Percentiles rank a stretch among this genome's conserved stretches.
Evolutionary conservation across 1,140 invertebrate species (phyloP).

Genomic region (Pseudomyrmex gracilis): DNA sequence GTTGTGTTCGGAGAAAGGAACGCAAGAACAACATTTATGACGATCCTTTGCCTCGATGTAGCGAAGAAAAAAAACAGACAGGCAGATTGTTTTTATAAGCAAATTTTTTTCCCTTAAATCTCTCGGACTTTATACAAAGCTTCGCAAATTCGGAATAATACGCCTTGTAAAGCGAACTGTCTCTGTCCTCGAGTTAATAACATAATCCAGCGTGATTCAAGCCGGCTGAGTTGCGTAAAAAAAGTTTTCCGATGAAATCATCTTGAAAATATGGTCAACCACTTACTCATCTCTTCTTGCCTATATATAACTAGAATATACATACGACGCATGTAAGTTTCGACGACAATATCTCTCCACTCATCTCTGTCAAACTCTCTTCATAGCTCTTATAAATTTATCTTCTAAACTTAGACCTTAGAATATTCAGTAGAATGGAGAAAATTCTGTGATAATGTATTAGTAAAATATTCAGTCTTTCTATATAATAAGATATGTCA

Average conservation of each 20-base stretch:
- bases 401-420: background rate
- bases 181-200: conserved; percentile 29
- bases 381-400: background rate
- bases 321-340: background rate
- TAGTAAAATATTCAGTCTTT: too few species aligned
- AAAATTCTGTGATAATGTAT: too few species aligned
- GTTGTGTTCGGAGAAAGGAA: conserved; percentile 52
- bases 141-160: conserved; percentile 52
- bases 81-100: conserved; percentile 62
- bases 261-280: background rate
- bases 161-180: conserved; percentile 5
- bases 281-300: background rate
- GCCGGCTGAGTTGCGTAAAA: background rate
- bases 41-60: background rate
- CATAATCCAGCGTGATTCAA: conserved; percentile 38
- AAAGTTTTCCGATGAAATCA: conserved; percentile 44
- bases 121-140: conserved; percentile 2
- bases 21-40: conserved; percentile 53
- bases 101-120: conserved; percentile 36
- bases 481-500: too few species aligned
- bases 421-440: background rate
- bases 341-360: conserved; percentile 8
- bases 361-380: conserved; percentile 5
- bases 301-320: conserved; percentile 7
- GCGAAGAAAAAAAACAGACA: conserved; percentile 18